A percentile compares a stretch with the other conserved stretches of the same genome.
These are phyloP conservation scores for Iselma pallidipennis DNA, from an alignment of 2,888 invertebrate species.

Conservation along the genomic window DNA sequence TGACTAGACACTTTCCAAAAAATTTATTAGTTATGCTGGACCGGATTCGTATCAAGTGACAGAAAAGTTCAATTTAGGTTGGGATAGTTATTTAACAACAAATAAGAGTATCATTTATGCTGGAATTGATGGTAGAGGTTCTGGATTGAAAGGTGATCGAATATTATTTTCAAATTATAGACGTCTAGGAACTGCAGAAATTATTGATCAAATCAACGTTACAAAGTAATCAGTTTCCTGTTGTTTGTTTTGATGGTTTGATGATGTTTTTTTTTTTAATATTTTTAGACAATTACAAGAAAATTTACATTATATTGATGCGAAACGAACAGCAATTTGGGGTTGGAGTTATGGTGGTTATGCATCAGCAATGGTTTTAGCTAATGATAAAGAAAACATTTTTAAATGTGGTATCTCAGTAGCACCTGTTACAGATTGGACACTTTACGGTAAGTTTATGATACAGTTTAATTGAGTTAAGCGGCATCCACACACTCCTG, in stretches of 20 bases:
- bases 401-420: constrained; percentile 95
- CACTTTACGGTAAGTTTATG: constrained; percentile 78
- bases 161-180: constrained; percentile 83
- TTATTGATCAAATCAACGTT: constrained; percentile 87
- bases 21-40: constrained; percentile 84
- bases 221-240: constrained; percentile 65
- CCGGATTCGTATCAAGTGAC: constrained; percentile 87
- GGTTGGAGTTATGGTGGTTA: constrained; percentile 99
- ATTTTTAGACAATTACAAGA: constrained; percentile 66
- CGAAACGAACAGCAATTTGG: constrained; percentile 87
- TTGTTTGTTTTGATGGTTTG: too few species aligned
- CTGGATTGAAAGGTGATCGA: constrained; percentile 81
- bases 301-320: constrained; percentile 74
- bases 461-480: too few species aligned
- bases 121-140: constrained; percentile 88
- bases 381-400: constrained; percentile 70
- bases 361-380: constrained; percentile 85
- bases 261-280: background rate
- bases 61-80: constrained; percentile 80
- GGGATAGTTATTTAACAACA: constrained; percentile 86
- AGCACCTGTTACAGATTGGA: constrained; percentile 97
- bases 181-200: constrained; percentile 85
- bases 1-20: constrained; percentile 6
- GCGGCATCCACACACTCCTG: too few species aligned
- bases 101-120: constrained; percentile 86